Evolutionary conservation across 2,888 invertebrate species (phyloP).

Genomic region (Exocentrus adspersus): DNA sequence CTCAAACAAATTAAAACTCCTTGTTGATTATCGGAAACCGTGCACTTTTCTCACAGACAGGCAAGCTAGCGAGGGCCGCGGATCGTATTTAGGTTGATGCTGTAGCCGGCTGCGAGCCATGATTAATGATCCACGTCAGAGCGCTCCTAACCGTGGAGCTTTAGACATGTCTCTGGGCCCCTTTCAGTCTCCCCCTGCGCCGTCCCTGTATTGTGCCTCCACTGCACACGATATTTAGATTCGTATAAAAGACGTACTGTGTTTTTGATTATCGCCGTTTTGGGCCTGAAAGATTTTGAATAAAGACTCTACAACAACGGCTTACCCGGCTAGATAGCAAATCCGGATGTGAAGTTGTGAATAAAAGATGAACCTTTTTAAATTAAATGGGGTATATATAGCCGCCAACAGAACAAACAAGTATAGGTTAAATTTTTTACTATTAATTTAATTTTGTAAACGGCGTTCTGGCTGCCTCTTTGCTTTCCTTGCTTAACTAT

Average conservation of each 20-base stretch:
- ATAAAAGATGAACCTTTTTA: conserved; percentile 29
- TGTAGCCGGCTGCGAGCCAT: conserved; percentile 62
- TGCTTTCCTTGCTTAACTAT: too few species aligned
- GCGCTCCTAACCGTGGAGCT: conserved; percentile 63
- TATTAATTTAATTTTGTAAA: conserved; percentile 12
- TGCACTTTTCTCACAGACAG: conserved; percentile 59
- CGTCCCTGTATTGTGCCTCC: conserved; percentile 56
- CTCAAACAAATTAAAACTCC: conserved; percentile 60
- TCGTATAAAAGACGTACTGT: conserved; percentile 62
- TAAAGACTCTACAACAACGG: conserved; percentile 49
- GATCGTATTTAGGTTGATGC: conserved; percentile 62
- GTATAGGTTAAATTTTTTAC: conserved; percentile 9
- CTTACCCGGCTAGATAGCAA: conserved; percentile 29
- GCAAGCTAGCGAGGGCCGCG: conserved; percentile 52
- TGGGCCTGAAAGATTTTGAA: conserved; percentile 60
- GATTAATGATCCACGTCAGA: conserved; percentile 64
- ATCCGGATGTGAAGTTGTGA: conserved; percentile 31
- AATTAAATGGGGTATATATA: conserved; percentile 25
- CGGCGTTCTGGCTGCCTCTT: conserved; percentile 1
- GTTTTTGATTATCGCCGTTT: conserved; percentile 63
- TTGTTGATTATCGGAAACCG: conserved; percentile 60
- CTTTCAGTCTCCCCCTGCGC: conserved; percentile 56
- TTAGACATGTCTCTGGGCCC: conserved; percentile 63
- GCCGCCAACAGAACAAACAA: conserved; percentile 15
- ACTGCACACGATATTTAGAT: conserved; percentile 63